These are phyloP conservation scores for human (Homo sapiens) DNA, from an alignment of 2,113 vertebrate genomes.

Conservation along the genomic window DNA sequence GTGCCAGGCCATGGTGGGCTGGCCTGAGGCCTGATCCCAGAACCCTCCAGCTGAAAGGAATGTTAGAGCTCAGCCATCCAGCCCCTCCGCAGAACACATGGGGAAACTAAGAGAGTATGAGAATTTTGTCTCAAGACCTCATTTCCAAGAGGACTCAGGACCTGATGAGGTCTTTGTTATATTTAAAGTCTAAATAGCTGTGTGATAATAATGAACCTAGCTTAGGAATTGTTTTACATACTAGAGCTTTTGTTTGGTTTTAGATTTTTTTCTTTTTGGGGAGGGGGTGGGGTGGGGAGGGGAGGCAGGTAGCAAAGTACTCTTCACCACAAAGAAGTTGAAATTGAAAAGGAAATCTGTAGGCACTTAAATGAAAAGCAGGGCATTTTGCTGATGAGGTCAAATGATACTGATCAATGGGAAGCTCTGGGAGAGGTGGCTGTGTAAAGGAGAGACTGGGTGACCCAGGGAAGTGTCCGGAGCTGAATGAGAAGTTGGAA, in stretches of 20 bases:
- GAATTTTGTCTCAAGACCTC: background rate
- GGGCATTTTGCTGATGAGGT: background rate
- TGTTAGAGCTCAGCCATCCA: background rate
- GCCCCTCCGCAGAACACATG: background rate
- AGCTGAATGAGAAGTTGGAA: background rate
- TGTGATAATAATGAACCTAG: background rate
- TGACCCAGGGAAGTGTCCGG: background rate
- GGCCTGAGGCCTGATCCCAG: background rate
- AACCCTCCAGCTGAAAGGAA: background rate
- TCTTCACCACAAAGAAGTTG: background rate
- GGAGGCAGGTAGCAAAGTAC: background rate
- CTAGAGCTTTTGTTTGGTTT: background rate
- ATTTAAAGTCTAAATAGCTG: background rate
- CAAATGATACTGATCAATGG: too few relatives aligned
- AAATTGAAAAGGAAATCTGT: background rate
- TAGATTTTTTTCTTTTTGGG: background rate
- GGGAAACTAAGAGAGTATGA: background rate
- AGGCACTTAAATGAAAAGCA: background rate
- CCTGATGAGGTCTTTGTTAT: background rate
- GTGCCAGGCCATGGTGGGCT: rapidly evolving
- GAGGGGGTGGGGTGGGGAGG: too few relatives aligned
- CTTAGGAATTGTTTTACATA: background rate
- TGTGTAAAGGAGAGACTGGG: background rate
- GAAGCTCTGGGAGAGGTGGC: background rate
- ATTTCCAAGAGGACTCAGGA: background rate